Base-by-base conservation (phyloP, 2,797 vertebrate genomes). In the Merluccius polli region DNA sequence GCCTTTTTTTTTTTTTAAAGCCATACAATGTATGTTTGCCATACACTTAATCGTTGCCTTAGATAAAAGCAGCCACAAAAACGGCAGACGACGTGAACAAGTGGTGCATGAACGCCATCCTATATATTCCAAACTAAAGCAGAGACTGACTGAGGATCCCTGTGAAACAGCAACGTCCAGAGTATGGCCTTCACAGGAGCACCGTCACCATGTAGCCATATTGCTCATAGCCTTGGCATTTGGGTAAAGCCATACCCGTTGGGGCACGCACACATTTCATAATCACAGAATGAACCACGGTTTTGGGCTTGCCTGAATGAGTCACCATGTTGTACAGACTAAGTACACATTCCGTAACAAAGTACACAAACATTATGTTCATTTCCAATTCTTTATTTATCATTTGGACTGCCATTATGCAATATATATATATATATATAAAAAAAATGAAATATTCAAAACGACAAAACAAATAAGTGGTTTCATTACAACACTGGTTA, bases 321-420 rank as follows among this genome's bases (percentile, higher is more conserved):
- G 52, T 59, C 52, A 24, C 7, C 52, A 59, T 59, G 21, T n/a
- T 59, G 52, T 24, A 59, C 52, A 24, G 10, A 13, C 15, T 18
- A 48, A 48, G 16, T 4, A 6, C 18, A 52, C 44, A 52, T 18
- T 21, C 8, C 18, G 52, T 27, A 27, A 13, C 16, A 79, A 69
- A 67, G 71, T 3, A 59, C n/a, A 77, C 31, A 75, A 4, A 63
- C 21, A 29, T 4, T 27, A 29, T 29, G 63, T 77, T 27, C 12
- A 65, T 79, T 85, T 83, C 76, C 35, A 88, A 87, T 83, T 78
- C 85, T 94, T 94, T 94, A 93, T 93, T 94, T 36, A 79, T 87
- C 75, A 88, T 80, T 80, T 88, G 80, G 82, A 89, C 79, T 78
- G 77, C 75, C 78, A 79, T 80, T 88, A 73, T 85, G 83, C 83